Percentiles rank a stretch among this genome's conserved stretches.
These are phyloP conservation scores for Chunga burmeisteri DNA, from an alignment of 2,113 vertebrate species.

Conservation along the genomic window DNA sequence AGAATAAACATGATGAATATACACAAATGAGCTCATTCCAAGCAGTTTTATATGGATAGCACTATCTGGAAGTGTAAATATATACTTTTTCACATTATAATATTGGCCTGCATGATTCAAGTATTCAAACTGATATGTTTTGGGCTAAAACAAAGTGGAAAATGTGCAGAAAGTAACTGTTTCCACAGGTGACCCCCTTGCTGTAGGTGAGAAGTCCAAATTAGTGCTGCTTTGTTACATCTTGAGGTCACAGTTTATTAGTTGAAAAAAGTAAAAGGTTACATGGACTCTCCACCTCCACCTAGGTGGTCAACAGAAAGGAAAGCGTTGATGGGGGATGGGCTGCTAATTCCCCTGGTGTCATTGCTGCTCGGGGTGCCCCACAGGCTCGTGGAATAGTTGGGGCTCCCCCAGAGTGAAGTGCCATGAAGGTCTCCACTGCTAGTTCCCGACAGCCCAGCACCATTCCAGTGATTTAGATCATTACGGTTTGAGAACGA, in stretches of 20 bases:
- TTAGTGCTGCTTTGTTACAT: constrained; percentile 87
- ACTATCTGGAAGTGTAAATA: constrained; percentile 98
- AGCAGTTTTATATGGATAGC: constrained; percentile 89
- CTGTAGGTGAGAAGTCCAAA: constrained; percentile 88
- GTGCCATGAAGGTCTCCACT: constrained; percentile 91
- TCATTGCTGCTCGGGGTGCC: constrained; percentile 87
- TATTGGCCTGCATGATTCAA: constrained; percentile 99
- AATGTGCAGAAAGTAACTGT: constrained; percentile 97
- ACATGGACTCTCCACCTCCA: constrained; percentile 93
- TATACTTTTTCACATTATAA: constrained; percentile 99
- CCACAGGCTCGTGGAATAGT: constrained; percentile 98
- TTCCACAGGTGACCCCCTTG: constrained; percentile 92
- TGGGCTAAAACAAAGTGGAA: constrained; percentile 99
- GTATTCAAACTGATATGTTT: constrained; percentile 99
- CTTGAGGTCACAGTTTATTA: constrained; percentile 87
- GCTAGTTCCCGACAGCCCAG: constrained; percentile 84
- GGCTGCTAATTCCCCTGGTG: constrained; percentile 89
- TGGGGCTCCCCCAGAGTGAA: constrained; percentile 94
- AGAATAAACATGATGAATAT: constrained; percentile 86
- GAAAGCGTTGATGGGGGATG: constrained; percentile 94
- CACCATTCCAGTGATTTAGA: constrained; percentile 94
- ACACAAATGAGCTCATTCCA: constrained; percentile 89
- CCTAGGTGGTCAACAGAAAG: constrained; percentile 97
- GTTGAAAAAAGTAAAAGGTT: constrained; percentile 78
- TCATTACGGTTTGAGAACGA: constrained; percentile 92